phyloP scores from a whole-genome alignment of 2,888 invertebrate species.

The Sericinus montela region DNA sequence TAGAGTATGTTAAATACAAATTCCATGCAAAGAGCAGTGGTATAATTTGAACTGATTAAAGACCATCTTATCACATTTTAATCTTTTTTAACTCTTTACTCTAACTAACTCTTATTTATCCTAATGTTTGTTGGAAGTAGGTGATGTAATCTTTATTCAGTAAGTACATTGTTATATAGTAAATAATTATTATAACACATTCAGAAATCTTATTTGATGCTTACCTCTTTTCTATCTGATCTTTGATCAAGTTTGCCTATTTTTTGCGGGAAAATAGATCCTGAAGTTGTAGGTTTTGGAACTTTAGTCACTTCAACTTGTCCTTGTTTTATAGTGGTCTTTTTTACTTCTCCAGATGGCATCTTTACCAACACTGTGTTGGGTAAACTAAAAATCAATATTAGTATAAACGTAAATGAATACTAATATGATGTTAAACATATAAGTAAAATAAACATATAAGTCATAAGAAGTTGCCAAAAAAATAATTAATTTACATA shows the following conservation, averaged over 20 bases:
- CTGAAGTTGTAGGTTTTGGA: slow-evolving; percentile 57
- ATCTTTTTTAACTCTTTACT: too few relatives aligned
- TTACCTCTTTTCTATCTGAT: slow-evolving; percentile 61
- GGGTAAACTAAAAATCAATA: slow-evolving; percentile 51
- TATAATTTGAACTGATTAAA: too few relatives aligned
- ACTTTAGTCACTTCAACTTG: slow-evolving; percentile 66
- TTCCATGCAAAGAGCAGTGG: too few relatives aligned
- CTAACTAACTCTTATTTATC: too few relatives aligned
- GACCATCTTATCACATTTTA: too few relatives aligned
- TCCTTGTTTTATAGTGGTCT: slow-evolving; percentile 55
- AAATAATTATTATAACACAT: too few relatives aligned
- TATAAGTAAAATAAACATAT: too few relatives aligned
- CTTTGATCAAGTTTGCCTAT: slow-evolving; percentile 48
- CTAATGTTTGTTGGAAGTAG: too few relatives aligned
- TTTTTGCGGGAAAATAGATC: slow-evolving; percentile 38
- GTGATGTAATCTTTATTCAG: too few relatives aligned
- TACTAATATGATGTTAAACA: too few relatives aligned
- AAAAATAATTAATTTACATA: slow-evolving; percentile 31
- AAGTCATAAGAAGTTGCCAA: background rate
- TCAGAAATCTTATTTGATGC: background rate
- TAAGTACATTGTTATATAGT: too few relatives aligned
- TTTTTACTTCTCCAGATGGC: slow-evolving; percentile 67
- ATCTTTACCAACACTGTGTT: slow-evolving; percentile 71
- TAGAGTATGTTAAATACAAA: too few relatives aligned
- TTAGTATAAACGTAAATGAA: background rate